phyloP scores from a whole-genome alignment of 2,113 vertebrate genomes.

The Xyliphius kryptos region DNA sequence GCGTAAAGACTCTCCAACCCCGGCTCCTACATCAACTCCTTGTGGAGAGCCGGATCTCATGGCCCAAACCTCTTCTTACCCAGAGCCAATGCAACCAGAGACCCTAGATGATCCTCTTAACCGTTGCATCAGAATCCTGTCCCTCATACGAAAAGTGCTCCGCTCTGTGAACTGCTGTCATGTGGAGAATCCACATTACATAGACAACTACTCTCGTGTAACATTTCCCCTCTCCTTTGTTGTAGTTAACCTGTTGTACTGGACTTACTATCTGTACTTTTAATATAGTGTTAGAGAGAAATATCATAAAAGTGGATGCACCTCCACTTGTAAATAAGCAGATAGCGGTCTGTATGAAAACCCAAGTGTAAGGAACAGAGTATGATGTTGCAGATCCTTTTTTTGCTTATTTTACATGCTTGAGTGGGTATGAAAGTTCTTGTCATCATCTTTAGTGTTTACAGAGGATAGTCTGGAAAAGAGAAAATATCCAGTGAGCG shows the following conservation, averaged over 20 bases:
- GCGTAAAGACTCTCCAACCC: slow-evolving; percentile 33
- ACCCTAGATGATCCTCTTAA: slow-evolving; percentile 42
- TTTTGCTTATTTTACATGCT: too few relatives aligned
- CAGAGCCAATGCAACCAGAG: slow-evolving; percentile 41
- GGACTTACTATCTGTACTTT: slow-evolving; percentile 87
- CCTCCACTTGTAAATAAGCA: too few relatives aligned
- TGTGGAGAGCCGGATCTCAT: not conserved
- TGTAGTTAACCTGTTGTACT: slow-evolving; percentile 82
- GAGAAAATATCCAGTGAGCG: too few relatives aligned
- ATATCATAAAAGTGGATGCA: too few relatives aligned
- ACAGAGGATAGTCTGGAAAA: too few relatives aligned
- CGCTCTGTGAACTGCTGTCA: slow-evolving; percentile 70
- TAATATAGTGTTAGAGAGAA: too few relatives aligned
- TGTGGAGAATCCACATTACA: slow-evolving; percentile 84
- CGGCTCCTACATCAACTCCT: slow-evolving; percentile 3
- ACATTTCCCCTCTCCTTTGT: slow-evolving; percentile 81
- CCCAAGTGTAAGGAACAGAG: too few relatives aligned
- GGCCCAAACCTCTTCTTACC: slow-evolving; percentile 48
- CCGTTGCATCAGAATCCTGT: slow-evolving; percentile 55
- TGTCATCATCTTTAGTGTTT: too few relatives aligned
- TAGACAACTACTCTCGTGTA: slow-evolving; percentile 85
- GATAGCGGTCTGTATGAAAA: too few relatives aligned
- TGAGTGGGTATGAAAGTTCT: too few relatives aligned
- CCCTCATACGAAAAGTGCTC: slow-evolving; percentile 62
- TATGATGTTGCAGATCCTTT: too few relatives aligned